Evolutionary conservation across 2,113 vertebrate genomes (phyloP), one percentile per base, ranked within the genome.

Genomic region (Microtus ochrogaster): DNA sequence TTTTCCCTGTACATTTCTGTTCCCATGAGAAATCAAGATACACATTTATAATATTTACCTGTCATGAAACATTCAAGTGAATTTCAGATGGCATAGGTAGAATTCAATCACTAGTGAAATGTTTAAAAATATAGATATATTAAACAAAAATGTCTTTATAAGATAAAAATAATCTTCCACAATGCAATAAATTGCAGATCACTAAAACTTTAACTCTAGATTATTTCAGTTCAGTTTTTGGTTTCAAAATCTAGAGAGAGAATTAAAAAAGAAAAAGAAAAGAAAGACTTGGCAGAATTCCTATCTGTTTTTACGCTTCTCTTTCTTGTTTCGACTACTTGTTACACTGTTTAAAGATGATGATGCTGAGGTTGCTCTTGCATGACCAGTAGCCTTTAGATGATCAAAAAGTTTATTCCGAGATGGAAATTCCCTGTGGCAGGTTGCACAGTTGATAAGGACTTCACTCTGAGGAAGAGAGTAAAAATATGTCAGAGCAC

Each of bases 341-440:
- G 97, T 94, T 30, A 98, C 77, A 66, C 82, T 73, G 41, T 91
- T 98, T 55, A 98, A 91, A 26, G 98, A 78, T 0, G 96, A 83
- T 0, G 97, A 78, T 5, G 97, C 52, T 12, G 97, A 76, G 24
- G 99, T 92, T 0, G 99, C 98, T 30, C 97, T 98, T 82, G 99
- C 99, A 3, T 99, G 99, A 79, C 99, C 99, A 2, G 99, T 99
- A 52, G 97, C 98, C 98, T 99, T 99, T 77, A 99, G 98, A 84
- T 99, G 99, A 96, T 99, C 99, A 89, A 99, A 99, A 82, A 99
- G 98, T 97, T 99, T 99, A 98, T 99, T 99, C 97, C 99, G 99
- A 2, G 99, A 99, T 66, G 99, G 77, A 98, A 99, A 99, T 49
- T 98, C 98, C 89, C 97, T 97, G 89, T 98, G 98, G 94, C 99